Evolutionary conservation across 2,888 invertebrate genomes (phyloP), one percentile per base, ranked within the genome.

Genomic region (Idaea aversata): DNA sequence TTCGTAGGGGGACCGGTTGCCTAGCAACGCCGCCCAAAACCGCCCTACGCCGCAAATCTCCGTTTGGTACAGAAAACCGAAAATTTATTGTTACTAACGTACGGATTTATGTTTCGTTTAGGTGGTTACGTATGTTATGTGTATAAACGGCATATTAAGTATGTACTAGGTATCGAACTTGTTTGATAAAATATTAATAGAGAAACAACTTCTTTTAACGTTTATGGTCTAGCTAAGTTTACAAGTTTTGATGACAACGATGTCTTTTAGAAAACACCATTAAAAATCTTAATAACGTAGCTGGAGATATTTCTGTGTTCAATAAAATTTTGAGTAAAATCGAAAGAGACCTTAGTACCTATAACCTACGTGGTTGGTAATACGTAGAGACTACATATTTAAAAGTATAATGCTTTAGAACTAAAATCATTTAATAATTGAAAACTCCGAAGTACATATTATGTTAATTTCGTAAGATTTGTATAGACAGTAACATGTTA

Each of bases 21-120:
- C 76, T 82, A 79, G 90, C 88, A 88, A 91, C 89, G 84, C 86
- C 87, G 76, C 86, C 86, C 88, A 78, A 77, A 78, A 82, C 86
- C 86, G 79, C 83, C 85, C 85, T 78, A 79, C 86, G 82, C 88
- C 87, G 83, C 88, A 90, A 91, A 91, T 92, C 93, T 92, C 88
- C 85, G 90, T 84, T 86, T 86, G 84, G 81, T 86, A 85, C 83
- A 81, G 86, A 83, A 86, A 85, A 85, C 83, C 85, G 83, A 88
- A 88, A 86, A 88, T 87, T 84, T 86, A 88, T 89, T 90, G 88
- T 90, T 88, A 78, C 80, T 80, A 82, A 82, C 82, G 79, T 77
- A 79, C 77, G 80, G 79, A 82, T 83, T 82, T 79, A 74, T 74
- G 74, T 75, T 78, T 77, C 74, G 74, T 75, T 74, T 75, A 73